phyloP scores from a whole-genome alignment of 2,113 vertebrate genomes.

The Chaetorhynchus papuensis region DNA sequence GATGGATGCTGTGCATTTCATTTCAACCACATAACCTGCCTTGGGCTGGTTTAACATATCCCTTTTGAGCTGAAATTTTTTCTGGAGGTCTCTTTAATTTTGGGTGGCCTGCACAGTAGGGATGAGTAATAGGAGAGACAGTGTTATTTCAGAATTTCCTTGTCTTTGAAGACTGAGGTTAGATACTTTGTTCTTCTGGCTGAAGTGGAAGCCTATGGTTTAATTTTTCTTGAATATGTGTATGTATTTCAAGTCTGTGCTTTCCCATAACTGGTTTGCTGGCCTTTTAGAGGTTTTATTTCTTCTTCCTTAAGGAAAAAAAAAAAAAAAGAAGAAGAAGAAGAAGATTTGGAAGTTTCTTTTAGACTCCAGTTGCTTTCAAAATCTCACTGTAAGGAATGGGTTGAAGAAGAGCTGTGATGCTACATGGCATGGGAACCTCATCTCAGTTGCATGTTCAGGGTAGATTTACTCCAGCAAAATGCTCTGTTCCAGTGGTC shows the following conservation, averaged over 20 bases:
- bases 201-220: neutral
- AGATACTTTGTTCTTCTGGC: constrained; percentile 14
- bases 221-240: neutral
- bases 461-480: neutral
- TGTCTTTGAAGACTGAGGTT: constrained; percentile 31
- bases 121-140: neutral
- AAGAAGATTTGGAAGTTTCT: neutral
- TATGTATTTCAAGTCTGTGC: neutral
- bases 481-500: neutral
- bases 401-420: neutral
- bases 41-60: neutral
- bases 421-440: neutral
- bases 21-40: constrained; percentile 48
- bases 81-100: constrained; percentile 16
- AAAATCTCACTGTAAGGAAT: neutral
- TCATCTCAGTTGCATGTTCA: neutral
- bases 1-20: neutral
- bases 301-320: neutral
- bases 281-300: neutral
- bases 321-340: neutral
- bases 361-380: neutral
- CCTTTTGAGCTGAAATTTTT: constrained; percentile 8
- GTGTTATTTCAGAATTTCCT: constrained; percentile 35
- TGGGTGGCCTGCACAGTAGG: constrained; percentile 21
- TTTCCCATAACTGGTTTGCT: neutral